Conservation (phyloP, 1,140 invertebrate species). For the Agrypnia vestita region DNA sequence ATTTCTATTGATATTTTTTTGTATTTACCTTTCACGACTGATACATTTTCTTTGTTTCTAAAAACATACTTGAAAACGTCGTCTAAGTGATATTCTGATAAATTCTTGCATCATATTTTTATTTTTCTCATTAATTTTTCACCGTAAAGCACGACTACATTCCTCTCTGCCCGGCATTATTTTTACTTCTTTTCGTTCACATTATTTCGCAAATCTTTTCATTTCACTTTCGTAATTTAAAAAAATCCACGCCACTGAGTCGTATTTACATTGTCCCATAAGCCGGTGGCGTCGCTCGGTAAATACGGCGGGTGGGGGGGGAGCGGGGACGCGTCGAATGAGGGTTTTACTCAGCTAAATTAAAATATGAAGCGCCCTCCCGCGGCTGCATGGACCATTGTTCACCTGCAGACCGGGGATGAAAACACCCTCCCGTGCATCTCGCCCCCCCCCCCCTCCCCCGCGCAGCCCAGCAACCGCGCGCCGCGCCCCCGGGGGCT, state of each 20-base stretch:
- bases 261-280: constrained; percentile 19
- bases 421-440: constrained; percentile 58
- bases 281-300: constrained; percentile 18
- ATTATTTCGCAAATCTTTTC: constrained; percentile 12
- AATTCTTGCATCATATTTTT: too few relatives aligned
- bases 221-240: not conserved
- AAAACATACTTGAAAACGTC: too few relatives aligned
- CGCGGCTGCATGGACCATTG: constrained; percentile 39
- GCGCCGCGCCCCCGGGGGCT: constrained; percentile 59
- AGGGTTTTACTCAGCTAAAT: constrained; percentile 59
- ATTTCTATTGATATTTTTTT: too few relatives aligned
- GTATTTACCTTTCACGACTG: too few relatives aligned
- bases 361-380: constrained; percentile 56
- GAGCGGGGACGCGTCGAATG: constrained; percentile 47
- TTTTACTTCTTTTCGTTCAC: not conserved
- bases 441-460: constrained; percentile 54
- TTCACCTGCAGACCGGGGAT: constrained; percentile 30
- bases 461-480: not conserved
- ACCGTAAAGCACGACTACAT: too few relatives aligned
- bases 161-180: not conserved
- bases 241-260: constrained; percentile 16
- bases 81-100: too few relatives aligned
- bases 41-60: too few relatives aligned
- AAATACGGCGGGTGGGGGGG: constrained; percentile 29
- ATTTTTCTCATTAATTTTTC: too few relatives aligned